Evolutionary conservation across 2,888 invertebrate species (phyloP), one percentile per base, ranked within the genome.

Genomic region (Caenorhabditis afra): DNA sequence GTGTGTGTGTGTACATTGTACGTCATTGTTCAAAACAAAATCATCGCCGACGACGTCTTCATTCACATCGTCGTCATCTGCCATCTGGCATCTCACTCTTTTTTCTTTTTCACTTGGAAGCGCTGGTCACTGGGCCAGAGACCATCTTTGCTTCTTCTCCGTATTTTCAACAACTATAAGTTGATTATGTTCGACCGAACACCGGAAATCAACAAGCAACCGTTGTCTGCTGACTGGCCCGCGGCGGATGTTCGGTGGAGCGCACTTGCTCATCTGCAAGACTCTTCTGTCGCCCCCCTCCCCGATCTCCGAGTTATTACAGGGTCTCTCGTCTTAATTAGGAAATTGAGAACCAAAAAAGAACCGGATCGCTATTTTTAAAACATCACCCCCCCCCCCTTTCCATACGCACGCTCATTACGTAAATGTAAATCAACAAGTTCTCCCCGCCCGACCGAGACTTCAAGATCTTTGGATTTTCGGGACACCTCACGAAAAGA

Each of bases 41-140:
- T 29, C 29, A 29, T 29, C 41, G 44, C 10, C 16, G 49, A 50
- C 62, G 22, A 39, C 50, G 29, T 22, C 14, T 47, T 29, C 50
- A 47, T 50, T 62, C 55, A 35, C 5, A 20, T 20, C 52, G 44
- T 62, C 53, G 45, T 66, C 47, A 57, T 58, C 45, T 12, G 53
- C 62, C 55, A 70, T 62, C 71, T 29, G 3, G 29, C 4, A 29
- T 29, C 7, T 29, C 29, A 29, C 29, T 29, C 29, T 29, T 29
- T 29, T 29, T 29, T 29, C 7, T 29, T 29, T 7, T 29, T 29
- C 29, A 5, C 29, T 29, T 29, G n/a, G n/a, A n/a, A n/a, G n/a
- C 7, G 10, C n/a, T 35, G 71, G 71, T 71, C 71, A 71, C 22
- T 50, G 41, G 71, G 64, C 41, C 71, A 57, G 53, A 71, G 71